Percentiles rank a stretch among this genome's conserved stretches.
Conservation (phyloP, 2,888 invertebrate species). For the Eupithecia centaureata region DNA sequence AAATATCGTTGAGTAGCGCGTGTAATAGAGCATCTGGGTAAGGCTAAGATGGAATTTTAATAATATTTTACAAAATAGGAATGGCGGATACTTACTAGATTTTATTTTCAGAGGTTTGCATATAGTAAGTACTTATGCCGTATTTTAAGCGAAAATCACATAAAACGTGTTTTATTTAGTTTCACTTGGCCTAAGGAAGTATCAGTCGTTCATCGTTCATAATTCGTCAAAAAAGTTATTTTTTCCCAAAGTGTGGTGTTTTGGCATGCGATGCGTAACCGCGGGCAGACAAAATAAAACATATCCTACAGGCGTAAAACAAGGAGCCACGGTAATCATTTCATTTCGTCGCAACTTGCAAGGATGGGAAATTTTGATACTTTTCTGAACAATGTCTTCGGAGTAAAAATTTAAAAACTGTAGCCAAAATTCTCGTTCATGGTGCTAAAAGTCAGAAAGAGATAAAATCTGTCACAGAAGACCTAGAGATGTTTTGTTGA, state of each 20-base stretch:
- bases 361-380: slow-evolving; percentile 57
- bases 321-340: slow-evolving; percentile 75
- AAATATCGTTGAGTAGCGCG: background rate
- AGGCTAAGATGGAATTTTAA: too few relatives aligned
- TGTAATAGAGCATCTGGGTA: background rate
- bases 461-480: background rate
- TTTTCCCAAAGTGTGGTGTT: slow-evolving; percentile 43
- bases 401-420: too few relatives aligned
- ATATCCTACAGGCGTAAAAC: slow-evolving; percentile 78
- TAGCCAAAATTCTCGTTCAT: background rate
- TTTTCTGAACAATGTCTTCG: slow-evolving; percentile 39
- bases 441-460: too few relatives aligned
- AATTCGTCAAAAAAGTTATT: slow-evolving; percentile 21
- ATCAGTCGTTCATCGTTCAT: slow-evolving; percentile 21
- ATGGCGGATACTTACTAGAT: background rate
- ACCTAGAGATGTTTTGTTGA: background rate
- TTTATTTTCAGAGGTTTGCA: background rate
- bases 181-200: background rate
- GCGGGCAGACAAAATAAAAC: slow-evolving; percentile 67
- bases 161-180: background rate
- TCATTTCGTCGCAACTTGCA: slow-evolving; percentile 58
- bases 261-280: slow-evolving; percentile 59
- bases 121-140: background rate
- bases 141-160: background rate
- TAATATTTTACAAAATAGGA: background rate